A percentile compares a stretch with the other conserved stretches of the same genome.
Evolutionary conservation across 2,797 vertebrate species (phyloP).

Genomic region (Typhlichthys eigenmanni): DNA sequence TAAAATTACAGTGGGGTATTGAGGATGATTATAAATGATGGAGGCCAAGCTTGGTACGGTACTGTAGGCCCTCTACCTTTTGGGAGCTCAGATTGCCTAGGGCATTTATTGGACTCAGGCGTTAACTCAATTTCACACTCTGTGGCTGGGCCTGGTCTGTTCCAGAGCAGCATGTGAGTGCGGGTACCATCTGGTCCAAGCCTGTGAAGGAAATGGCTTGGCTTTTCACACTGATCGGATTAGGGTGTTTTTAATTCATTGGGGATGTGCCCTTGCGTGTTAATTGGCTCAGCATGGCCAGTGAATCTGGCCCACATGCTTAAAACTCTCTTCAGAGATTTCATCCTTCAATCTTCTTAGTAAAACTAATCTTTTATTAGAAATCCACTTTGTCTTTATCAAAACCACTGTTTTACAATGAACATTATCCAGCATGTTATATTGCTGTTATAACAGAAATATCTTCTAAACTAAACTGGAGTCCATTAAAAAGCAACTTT

Average conservation of each 20-base stretch:
- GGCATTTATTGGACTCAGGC: conserved; percentile 71
- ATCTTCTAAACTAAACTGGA: conserved; percentile 21
- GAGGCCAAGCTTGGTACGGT: conserved; percentile 59
- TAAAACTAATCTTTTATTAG: conserved; percentile 14
- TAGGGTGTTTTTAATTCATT: conserved; percentile 83
- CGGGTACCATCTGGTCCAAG: conserved; percentile 79
- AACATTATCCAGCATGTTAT: conserved; percentile 1
- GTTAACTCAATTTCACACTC: conserved; percentile 86
- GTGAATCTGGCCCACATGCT: conserved; percentile 70
- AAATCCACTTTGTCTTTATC: background rate
- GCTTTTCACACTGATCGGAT: conserved; percentile 83
- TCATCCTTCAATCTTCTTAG: conserved; percentile 22
- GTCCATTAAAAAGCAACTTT: conserved; percentile 25
- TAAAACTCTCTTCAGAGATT: conserved; percentile 39
- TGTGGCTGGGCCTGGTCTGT: conserved; percentile 71
- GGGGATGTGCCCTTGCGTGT: conserved; percentile 81
- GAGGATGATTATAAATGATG: conserved; percentile 74
- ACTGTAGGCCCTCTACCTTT: conserved; percentile 63
- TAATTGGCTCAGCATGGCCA: conserved; percentile 83
- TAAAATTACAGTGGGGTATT: conserved; percentile 56
- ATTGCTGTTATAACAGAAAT: conserved; percentile 18
- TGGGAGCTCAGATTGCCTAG: conserved; percentile 67
- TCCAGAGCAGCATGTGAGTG: conserved; percentile 69
- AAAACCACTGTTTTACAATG: too few relatives aligned
- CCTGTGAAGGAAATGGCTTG: conserved; percentile 79